Evolutionary conservation across 1,140 invertebrate species (phyloP).

Genomic region (Halyomorpha halys): DNA sequence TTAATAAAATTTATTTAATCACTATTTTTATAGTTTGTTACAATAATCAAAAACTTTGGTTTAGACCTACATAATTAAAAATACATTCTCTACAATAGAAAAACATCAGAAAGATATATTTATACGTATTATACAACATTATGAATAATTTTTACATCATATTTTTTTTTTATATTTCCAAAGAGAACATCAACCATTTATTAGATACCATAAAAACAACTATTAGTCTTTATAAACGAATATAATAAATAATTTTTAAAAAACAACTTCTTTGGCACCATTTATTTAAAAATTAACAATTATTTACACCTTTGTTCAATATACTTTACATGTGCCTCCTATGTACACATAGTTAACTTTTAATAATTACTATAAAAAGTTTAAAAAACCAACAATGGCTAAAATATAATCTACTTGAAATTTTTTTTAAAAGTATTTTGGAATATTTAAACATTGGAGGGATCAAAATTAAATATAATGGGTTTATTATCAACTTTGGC

Average conservation of each 20-base stretch:
- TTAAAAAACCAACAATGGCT: conserved; percentile 11
- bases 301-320: conserved; percentile 5
- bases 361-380: not conserved
- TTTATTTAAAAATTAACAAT: conserved; percentile 1
- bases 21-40: not conserved
- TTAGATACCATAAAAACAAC: conserved; percentile 15
- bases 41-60: conserved; percentile 7
- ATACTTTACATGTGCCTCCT: not conserved
- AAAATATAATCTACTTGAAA: conserved; percentile 13
- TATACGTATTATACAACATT: conserved; percentile 12
- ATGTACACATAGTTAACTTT: conserved; percentile 14
- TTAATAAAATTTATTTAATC: not conserved
- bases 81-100: conserved; percentile 2
- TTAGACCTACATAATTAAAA: not conserved
- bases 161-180: not conserved
- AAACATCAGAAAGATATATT: conserved; percentile 13
- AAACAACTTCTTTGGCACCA: conserved; percentile 15
- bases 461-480: conserved; percentile 5
- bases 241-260: conserved; percentile 10
- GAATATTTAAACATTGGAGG: not conserved
- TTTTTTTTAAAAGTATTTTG: not conserved
- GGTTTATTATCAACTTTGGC: conserved; percentile 10
- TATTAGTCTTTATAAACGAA: conserved; percentile 11
- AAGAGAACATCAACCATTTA: conserved; percentile 12
- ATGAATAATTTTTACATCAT: conserved; percentile 7